A percentile compares a stretch with the other conserved stretches of the same genome.
Evolutionary conservation across 2,888 invertebrate genomes (phyloP).

Genomic region (Exocentrus adspersus): DNA sequence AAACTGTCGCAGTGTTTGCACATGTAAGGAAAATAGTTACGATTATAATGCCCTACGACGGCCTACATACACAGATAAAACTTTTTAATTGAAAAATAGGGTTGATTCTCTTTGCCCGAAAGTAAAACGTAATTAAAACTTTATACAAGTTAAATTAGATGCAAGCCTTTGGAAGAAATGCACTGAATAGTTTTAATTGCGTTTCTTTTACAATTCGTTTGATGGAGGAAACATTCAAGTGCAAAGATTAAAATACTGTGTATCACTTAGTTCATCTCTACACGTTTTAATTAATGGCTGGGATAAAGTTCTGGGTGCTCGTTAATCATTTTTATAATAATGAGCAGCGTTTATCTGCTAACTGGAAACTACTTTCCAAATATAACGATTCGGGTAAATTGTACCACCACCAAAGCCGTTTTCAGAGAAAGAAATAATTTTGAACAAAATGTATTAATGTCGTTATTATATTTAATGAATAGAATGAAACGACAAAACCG

Average conservation of each 20-base stretch:
- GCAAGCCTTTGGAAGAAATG: constrained; percentile 6
- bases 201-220: constrained; percentile 18
- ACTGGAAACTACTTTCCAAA: too few relatives aligned
- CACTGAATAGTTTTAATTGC: constrained; percentile 23
- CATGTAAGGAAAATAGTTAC: too few relatives aligned
- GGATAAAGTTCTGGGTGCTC: neutral
- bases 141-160: constrained; percentile 14
- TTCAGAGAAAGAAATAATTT: too few relatives aligned
- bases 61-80: neutral
- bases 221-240: constrained; percentile 15
- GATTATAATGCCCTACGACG: too few relatives aligned
- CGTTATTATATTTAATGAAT: too few relatives aligned
- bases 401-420: too few relatives aligned
- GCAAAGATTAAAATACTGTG: constrained; percentile 16
- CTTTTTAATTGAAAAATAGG: neutral
- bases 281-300: neutral
- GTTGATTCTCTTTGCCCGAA: neutral
- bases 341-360: neutral
- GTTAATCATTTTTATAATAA: neutral
- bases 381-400: too few relatives aligned
- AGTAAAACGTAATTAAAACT: constrained; percentile 24
- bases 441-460: too few relatives aligned
- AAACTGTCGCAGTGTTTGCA: too few relatives aligned
- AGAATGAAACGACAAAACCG: too few relatives aligned
- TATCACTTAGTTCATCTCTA: constrained; percentile 17